Base-by-base conservation (phyloP, 1,140 invertebrate genomes). In the Proales similis region DNA sequence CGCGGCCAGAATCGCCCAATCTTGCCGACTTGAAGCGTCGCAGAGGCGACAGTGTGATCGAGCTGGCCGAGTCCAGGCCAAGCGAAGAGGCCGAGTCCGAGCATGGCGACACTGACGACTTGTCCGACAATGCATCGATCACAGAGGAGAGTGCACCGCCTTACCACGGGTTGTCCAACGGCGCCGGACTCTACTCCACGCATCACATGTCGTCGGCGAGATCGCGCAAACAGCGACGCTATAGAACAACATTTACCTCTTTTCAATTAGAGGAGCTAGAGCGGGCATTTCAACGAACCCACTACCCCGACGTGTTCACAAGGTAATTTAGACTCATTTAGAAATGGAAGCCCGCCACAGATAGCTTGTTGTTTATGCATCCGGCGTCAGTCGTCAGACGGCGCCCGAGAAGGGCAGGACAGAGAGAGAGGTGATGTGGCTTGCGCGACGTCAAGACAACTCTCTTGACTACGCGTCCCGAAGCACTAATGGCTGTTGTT, bases 231-330 rank as follows among this genome's bases (percentile, higher is more conserved):
- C 30, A 38, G 43, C 33, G 94, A 61, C 81, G 94, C 64, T 95
- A 90, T 36, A 76, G 93, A 67, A 98, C 94, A 33, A 98, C 97
- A 78, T 98, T 98, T 80, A 95, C 90, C 77, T 90, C 87, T 64
- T 97, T 92, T 92, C 94, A 98, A 78, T 78, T 99, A 71, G 92
- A 98, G 70, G 91, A 98, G 78, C 80, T 99, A 71, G 94, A 98
- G 76, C 79, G 89, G 66, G 92, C 92, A 3, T 99, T 99, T 79
- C 80, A 90, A 51, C 84, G 89, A 63, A 90, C 87, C 66, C 94
- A 98, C 78, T 98, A 98, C 80, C 93, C 93, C 6, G 92, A 98
- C 74, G 99, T 99, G 75, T 99, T 96, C 76, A 95, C 90, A 17
- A 26, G 33, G 33, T 36, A 9, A 9, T 36, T 36, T 9, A 36